A percentile compares a stretch with the other conserved stretches of the same genome.
phyloP scores from a whole-genome alignment of 1,140 invertebrate species.

The Acromyrmex heyeri region DNA sequence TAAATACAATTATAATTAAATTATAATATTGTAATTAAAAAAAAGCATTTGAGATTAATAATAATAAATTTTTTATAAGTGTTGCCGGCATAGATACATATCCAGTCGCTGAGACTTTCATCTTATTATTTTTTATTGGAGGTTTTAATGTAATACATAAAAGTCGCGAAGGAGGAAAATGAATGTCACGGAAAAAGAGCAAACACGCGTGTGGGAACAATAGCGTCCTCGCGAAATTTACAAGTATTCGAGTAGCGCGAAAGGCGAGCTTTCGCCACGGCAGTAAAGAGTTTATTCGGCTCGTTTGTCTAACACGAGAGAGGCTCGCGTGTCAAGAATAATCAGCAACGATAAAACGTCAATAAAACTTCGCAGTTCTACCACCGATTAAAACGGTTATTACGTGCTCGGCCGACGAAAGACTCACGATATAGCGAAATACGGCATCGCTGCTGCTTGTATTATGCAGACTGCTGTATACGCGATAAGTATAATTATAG shows the following conservation, averaged over 20 bases:
- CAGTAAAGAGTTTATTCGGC: conserved; percentile 42
- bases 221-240: conserved; percentile 40
- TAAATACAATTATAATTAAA: no score
- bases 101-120: no score
- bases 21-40: no score
- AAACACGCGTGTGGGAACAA: conserved; percentile 3
- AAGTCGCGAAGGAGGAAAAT: neutral
- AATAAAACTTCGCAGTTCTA: conserved; percentile 37
- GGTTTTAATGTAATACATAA: conserved; percentile 9
- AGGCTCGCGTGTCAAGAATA: conserved; percentile 52
- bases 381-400: conserved; percentile 55
- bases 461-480: conserved; percentile 25
- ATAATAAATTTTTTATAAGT: no score
- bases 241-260: conserved; percentile 23
- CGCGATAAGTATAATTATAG: conserved; percentile 22
- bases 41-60: no score
- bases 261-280: conserved; percentile 47
- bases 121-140: neutral
- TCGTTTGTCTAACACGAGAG: conserved; percentile 47
- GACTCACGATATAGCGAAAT: neutral
- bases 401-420: neutral
- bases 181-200: neutral
- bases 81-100: no score
- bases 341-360: conserved; percentile 57
- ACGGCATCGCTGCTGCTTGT: neutral